Conservation (phyloP, 2,797 vertebrate genomes). For the Crenichthys baileyi region DNA sequence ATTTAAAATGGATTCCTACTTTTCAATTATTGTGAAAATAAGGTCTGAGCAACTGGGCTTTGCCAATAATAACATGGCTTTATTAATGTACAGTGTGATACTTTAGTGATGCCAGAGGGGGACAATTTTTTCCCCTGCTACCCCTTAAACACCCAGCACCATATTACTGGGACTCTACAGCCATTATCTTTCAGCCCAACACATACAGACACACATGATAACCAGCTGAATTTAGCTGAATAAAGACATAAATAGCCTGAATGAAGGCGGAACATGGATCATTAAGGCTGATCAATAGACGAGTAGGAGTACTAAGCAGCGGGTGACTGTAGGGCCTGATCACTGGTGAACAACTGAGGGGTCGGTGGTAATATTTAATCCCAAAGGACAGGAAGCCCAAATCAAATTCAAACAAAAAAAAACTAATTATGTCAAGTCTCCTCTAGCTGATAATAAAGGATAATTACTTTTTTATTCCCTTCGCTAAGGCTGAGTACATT, state of each 20-base stretch:
- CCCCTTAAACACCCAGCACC: slow-evolving; percentile 3
- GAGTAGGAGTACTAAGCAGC: slow-evolving; percentile 11
- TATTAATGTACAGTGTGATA: slow-evolving; percentile 47
- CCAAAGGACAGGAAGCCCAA: slow-evolving; percentile 71
- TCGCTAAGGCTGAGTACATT: slow-evolving; percentile 72
- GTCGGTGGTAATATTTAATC: slow-evolving; percentile 73
- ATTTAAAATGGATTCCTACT: slow-evolving; percentile 34
- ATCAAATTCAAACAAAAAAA: slow-evolving; percentile 67
- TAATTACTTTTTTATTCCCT: slow-evolving; percentile 84
- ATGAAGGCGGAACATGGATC: slow-evolving; percentile 23
- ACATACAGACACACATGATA: slow-evolving; percentile 21
- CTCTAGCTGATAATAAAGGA: slow-evolving; percentile 84
- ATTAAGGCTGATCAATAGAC: slow-evolving; percentile 51
- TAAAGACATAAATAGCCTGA: slow-evolving; percentile 21
- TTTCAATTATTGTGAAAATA: slow-evolving; percentile 48
- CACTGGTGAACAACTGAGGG: slow-evolving; percentile 42
- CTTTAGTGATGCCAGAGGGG: slow-evolving; percentile 47
- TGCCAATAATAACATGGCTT: slow-evolving; percentile 47
- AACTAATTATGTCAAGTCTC: slow-evolving; percentile 82
- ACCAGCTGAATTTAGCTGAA: slow-evolving; percentile 13
- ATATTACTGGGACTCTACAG: slow-evolving; percentile 15
- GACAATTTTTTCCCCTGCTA: slow-evolving; percentile 24
- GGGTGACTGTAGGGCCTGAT: slow-evolving; percentile 28
- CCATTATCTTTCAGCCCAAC: slow-evolving; percentile 13
- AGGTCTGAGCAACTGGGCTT: slow-evolving; percentile 42